Base-by-base conservation (phyloP, 92 coral and sea anemone species). In the Heteractis magnifica region DNA sequence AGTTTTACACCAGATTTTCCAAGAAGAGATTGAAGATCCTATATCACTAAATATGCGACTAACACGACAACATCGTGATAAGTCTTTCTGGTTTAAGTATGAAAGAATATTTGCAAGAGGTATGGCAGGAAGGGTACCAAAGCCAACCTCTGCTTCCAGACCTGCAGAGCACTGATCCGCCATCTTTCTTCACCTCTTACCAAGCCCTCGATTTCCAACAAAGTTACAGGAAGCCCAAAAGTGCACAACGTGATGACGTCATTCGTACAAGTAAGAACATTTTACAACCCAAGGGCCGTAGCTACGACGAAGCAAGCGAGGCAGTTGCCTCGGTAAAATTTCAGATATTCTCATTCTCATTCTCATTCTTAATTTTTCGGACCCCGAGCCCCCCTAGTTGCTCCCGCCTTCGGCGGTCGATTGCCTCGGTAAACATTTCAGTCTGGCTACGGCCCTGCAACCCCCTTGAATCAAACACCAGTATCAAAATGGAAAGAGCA, bases 1-100 rank as follows among this genome's bases (percentile, higher is more conserved):
- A 6, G 87, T 88, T 60, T 75, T 77, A 78, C 99, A 96, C 97
- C 95, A 94, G 14, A 80, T 70, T 86, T 94, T 96, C 99, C 99
- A 96, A 19, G 91, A 83, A 49, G 85, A 81, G 12, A 85, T 86
- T 13, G 88, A 76, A 75, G 83, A 88, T 20, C 90, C 96, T 80
- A 93, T 92, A 53, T 90, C 88, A 86, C 89, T 85, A 65, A 96
- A 90, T 11, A 84, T 81, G 34, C 90, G 82, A 73, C 94, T 92
- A 72, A 96, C 97, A 77, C 89, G 72, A 59, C 91, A 87, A 68
- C 99, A 96, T 60, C 86, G 85, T 77, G 91, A 81, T 56, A 94
- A 72, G 88, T 94, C 97, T 75, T 92, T 74, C 49, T 82, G 85
- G 58, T 84, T 93, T 56, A 96, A 85, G 85, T 86, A 92, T 4